These are phyloP conservation scores for Aporrectodea caliginosa DNA, from an alignment of 1,140 invertebrate genomes.

Conservation along the genomic window DNA sequence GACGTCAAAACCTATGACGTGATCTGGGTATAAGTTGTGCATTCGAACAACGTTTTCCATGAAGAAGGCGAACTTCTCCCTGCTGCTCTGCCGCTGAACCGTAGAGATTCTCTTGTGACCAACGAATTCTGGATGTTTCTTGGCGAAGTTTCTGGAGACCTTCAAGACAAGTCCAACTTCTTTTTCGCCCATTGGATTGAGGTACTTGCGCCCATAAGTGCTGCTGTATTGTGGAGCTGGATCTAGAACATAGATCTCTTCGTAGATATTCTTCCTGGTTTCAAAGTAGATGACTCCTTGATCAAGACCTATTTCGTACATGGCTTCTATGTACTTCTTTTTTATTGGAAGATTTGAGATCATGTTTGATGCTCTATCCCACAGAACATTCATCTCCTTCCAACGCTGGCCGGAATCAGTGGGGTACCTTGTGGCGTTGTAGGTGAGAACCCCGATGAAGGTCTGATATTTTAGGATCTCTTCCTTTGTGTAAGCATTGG, in stretches of 20 bases:
- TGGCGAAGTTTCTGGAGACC: conserved; percentile 3
- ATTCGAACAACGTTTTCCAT: conserved; percentile 1
- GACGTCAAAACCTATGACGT: too few species aligned
- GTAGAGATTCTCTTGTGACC: conserved; percentile 35
- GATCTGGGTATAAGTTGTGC: conserved; percentile 36
- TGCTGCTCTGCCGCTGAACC: conserved; percentile 5
- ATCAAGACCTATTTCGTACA: too few species aligned
- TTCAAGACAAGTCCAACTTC: conserved; percentile 31
- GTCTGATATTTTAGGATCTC: too few species aligned
- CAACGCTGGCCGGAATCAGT: conserved; percentile 13
- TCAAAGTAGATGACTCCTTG: too few species aligned
- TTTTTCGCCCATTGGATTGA: conserved; percentile 34
- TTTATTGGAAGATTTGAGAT: conserved; percentile 28
- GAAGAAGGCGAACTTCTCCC: background rate
- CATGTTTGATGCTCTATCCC: conserved; percentile 11
- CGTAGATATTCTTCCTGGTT: too few species aligned
- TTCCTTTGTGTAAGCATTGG: too few species aligned
- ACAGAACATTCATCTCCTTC: conserved; percentile 22
- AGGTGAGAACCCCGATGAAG: too few species aligned
- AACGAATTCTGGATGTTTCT: conserved; percentile 35
- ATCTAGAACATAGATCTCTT: conserved; percentile 34
- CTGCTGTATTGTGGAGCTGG: background rate
- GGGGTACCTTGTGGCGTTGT: conserved; percentile 16
- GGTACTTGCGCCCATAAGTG: conserved; percentile 31
- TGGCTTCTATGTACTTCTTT: conserved; percentile 32